Evolutionary conservation across 2,113 vertebrate species (phyloP).

Genomic region (Oxyruncus cristatus): DNA sequence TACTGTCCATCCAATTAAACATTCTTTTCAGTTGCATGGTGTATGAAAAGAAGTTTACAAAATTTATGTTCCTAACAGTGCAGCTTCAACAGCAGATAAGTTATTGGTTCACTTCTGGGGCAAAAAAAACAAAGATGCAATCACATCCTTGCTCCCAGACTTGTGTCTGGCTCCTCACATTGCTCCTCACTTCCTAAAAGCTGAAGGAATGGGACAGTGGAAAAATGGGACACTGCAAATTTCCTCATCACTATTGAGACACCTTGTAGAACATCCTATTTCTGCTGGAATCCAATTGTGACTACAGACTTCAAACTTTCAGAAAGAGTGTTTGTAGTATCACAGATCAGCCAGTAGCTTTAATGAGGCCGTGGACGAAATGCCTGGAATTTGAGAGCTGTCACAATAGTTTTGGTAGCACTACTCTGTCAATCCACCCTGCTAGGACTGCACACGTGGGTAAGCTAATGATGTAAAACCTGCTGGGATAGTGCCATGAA

Average conservation of each 20-base stretch:
- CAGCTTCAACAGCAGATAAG: not conserved
- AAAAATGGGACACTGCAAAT: not conserved
- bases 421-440: accelerated
- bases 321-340: not conserved
- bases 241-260: not conserved
- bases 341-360: not conserved
- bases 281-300: not conserved
- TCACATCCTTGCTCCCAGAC: not conserved
- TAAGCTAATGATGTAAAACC: not conserved
- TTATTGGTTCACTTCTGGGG: not conserved
- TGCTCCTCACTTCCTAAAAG: not conserved
- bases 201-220: not conserved
- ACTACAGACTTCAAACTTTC: not conserved
- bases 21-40: not conserved
- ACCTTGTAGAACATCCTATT: not conserved
- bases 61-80: not conserved
- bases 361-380: not conserved
- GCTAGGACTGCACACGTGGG: accelerated
- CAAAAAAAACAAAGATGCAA: not conserved
- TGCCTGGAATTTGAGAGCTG: not conserved
- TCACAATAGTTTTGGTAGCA: not conserved
- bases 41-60: not conserved
- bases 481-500: accelerated
- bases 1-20: not conserved
- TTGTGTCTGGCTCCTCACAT: not conserved